Conservation (phyloP, 2,113 vertebrate genomes). For the Typhlomys cinereus region DNA sequence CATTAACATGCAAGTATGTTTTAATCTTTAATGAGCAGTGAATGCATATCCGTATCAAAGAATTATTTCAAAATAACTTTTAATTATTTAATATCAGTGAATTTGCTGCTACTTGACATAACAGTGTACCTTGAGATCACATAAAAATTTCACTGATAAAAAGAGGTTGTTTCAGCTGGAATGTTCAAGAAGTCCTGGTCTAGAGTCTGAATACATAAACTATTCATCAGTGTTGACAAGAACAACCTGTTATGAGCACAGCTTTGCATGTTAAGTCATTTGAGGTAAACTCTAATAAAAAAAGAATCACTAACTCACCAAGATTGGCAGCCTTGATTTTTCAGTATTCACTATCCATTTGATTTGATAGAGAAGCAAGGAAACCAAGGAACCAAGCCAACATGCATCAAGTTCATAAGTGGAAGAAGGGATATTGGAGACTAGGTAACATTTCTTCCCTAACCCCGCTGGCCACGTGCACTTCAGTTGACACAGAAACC, state of each 20-base stretch:
- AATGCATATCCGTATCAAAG: not conserved
- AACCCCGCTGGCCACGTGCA: fast-evolving
- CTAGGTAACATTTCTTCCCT: no score
- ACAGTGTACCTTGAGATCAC: not conserved
- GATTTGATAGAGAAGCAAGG: not conserved
- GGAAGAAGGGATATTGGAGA: no score
- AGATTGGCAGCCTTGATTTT: not conserved
- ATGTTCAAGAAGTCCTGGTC: not conserved
- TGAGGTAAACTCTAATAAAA: not conserved
- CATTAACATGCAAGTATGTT: not conserved
- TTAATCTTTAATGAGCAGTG: not conserved
- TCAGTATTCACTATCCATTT: not conserved
- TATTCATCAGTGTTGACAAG: fast-evolving
- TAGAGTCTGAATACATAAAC: fast-evolving
- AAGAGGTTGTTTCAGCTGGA: not conserved
- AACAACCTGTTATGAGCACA: not conserved
- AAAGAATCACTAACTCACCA: not conserved
- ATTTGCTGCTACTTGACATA: not conserved
- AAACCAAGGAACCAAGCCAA: no score
- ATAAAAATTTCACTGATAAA: not conserved
- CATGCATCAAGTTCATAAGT: no score
- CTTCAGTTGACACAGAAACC: no score
- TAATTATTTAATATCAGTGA: not conserved
- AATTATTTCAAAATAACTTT: not conserved
- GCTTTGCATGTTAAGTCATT: not conserved